Percentiles rank a stretch among this genome's conserved stretches.
Conservation (phyloP, 2,797 vertebrate species). For the Silurus aristotelis region DNA sequence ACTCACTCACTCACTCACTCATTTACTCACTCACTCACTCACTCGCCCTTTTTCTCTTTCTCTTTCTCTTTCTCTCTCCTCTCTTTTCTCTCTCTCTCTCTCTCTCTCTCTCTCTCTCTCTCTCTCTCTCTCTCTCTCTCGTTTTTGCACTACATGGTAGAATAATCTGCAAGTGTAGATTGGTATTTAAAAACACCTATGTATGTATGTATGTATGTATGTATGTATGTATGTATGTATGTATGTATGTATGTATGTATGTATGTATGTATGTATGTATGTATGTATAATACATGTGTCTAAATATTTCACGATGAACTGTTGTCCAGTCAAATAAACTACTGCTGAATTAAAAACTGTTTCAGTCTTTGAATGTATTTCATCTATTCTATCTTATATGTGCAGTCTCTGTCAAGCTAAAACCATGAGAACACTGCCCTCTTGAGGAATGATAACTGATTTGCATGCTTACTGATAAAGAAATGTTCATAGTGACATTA, state of each 20-base stretch:
- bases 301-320: background rate
- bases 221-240: background rate
- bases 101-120: background rate
- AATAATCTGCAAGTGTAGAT: background rate
- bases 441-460: constrained; percentile 32
- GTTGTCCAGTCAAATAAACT: constrained; percentile 7
- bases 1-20: constrained; percentile 12
- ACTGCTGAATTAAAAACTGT: constrained; percentile 19
- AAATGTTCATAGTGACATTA: background rate
- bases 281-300: constrained; percentile 7
- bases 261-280: constrained; percentile 6
- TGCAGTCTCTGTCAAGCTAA: background rate
- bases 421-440: constrained; percentile 47
- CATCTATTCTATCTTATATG: background rate
- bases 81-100: too few relatives aligned
- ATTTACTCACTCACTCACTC: constrained; percentile 11
- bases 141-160: background rate
- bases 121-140: constrained; percentile 29
- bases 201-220: constrained; percentile 12
- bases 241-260: constrained; percentile 9
- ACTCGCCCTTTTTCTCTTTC: background rate
- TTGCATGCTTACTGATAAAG: background rate
- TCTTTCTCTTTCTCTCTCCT: too few relatives aligned
- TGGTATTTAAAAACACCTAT: background rate
- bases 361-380: background rate